phyloP scores from a whole-genome alignment of 2,113 vertebrate species.

The human (Homo sapiens) region DNA sequence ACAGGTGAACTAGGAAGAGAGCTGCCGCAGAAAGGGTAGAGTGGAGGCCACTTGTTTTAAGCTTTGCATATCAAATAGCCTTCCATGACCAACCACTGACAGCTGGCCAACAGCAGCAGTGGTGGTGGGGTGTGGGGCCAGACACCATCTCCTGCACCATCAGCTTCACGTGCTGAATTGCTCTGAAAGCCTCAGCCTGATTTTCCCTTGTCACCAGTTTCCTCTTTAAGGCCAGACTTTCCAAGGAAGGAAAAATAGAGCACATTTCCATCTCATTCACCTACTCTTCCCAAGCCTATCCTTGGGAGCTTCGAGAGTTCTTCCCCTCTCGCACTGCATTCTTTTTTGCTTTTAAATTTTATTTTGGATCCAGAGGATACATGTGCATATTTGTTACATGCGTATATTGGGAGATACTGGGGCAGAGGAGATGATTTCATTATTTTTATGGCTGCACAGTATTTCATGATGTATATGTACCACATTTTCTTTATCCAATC shows the following conservation, averaged over 20 bases:
- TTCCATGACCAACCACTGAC: neutral
- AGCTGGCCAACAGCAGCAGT: neutral
- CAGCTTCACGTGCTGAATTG: neutral
- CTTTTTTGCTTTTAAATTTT: too few species aligned
- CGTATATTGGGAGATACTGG: too few species aligned
- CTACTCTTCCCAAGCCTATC: neutral
- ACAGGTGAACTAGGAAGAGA: neutral
- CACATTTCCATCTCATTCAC: neutral
- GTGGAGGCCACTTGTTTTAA: neutral
- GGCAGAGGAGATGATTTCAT: too few species aligned
- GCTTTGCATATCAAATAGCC: neutral
- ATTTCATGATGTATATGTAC: too few species aligned
- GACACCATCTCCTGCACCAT: neutral
- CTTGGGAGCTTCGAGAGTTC: neutral
- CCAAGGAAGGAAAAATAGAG: neutral
- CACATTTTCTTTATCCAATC: too few species aligned
- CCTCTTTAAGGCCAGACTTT: neutral
- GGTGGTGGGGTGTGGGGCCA: accelerated
- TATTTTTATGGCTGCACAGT: too few species aligned
- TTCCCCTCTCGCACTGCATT: neutral
- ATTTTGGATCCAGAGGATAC: too few species aligned
- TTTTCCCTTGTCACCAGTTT: neutral
- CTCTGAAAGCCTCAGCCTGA: neutral
- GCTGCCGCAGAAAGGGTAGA: neutral
- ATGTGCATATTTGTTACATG: too few species aligned